Evolutionary conservation across 1,140 invertebrate species (phyloP).

Genomic region (Heliconius congener): DNA sequence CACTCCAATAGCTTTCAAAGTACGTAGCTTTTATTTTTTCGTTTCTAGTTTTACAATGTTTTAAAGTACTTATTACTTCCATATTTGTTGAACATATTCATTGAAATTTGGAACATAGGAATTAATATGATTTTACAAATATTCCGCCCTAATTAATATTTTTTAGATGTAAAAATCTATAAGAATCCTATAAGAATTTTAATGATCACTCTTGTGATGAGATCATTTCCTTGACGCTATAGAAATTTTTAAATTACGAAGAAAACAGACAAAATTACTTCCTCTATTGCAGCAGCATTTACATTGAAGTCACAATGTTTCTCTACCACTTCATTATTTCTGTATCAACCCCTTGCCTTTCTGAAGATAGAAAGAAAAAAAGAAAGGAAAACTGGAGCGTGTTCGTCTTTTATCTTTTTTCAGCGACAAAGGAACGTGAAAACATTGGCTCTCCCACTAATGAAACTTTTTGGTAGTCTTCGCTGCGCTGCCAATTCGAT

Average conservation of each 20-base stretch:
- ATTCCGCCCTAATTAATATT: too few relatives aligned
- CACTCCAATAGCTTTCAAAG: background rate
- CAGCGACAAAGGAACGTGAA: constrained; percentile 55
- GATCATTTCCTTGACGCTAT: background rate
- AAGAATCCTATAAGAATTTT: too few relatives aligned
- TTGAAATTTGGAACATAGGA: too few relatives aligned
- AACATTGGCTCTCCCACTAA: constrained; percentile 66
- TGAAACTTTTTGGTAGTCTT: constrained; percentile 65
- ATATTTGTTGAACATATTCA: too few relatives aligned
- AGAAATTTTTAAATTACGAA: background rate
- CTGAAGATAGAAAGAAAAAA: constrained; percentile 52
- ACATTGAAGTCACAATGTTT: constrained; percentile 36
- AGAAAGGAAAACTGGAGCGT: constrained; percentile 59
- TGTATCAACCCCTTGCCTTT: constrained; percentile 53
- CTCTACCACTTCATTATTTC: constrained; percentile 60
- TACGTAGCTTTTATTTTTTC: too few relatives aligned
- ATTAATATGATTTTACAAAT: too few relatives aligned
- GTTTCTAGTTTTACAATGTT: background rate
- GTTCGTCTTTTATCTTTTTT: constrained; percentile 59
- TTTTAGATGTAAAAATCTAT: too few relatives aligned
- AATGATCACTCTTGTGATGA: background rate
- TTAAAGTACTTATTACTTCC: too few relatives aligned
- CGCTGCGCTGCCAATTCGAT: constrained; percentile 50
- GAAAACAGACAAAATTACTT: background rate
- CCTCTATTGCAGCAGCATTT: background rate